Conservation (phyloP, 2,113 vertebrate species). For the Haliaeetus leucogaster region DNA sequence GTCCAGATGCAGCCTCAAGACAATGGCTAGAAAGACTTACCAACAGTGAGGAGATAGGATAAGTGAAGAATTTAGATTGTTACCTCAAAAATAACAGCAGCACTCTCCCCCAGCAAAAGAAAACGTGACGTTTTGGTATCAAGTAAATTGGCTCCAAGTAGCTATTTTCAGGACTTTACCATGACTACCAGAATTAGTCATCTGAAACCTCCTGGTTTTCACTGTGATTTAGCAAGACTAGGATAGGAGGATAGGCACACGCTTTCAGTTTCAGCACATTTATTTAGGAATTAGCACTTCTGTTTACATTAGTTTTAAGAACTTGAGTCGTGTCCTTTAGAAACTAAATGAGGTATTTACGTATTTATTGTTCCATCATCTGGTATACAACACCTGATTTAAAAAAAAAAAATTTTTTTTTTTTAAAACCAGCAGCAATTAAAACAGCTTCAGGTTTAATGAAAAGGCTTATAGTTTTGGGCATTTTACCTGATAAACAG, state of each 20-base stretch:
- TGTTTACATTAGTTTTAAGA: constrained; percentile 23
- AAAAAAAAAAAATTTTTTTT: neutral
- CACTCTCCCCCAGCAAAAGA: neutral
- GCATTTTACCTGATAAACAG: constrained; percentile 7
- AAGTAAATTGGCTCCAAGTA: neutral
- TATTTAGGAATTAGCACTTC: constrained; percentile 42
- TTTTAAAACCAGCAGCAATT: neutral
- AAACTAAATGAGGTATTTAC: constrained; percentile 8
- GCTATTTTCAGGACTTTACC: neutral
- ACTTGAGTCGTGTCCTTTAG: neutral
- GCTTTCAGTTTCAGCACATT: constrained; percentile 16
- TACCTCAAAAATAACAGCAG: neutral
- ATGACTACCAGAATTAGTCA: neutral
- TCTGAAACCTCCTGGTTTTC: neutral
- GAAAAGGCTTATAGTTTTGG: neutral
- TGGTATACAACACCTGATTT: neutral
- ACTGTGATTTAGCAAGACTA: neutral
- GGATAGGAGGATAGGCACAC: neutral
- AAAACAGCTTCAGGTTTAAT: constrained; percentile 6
- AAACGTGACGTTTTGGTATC: neutral
- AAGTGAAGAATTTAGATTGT: neutral
- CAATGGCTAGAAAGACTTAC: neutral
- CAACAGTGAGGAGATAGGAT: neutral
- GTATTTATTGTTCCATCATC: neutral
- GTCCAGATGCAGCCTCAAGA: neutral